phyloP scores from a whole-genome alignment of 2,797 vertebrate genomes.

The Chiroxiphia lanceolata region DNA sequence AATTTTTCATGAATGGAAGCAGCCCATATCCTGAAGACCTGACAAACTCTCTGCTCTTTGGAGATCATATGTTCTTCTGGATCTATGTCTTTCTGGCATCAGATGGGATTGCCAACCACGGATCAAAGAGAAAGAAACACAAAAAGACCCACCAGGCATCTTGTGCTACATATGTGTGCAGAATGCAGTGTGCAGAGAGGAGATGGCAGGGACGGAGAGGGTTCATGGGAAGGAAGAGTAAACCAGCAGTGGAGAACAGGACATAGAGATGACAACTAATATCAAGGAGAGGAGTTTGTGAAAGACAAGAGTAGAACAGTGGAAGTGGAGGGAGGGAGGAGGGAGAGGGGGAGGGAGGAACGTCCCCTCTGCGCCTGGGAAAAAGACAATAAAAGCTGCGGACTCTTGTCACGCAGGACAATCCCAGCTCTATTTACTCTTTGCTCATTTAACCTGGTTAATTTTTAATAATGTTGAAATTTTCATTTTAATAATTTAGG shows the following conservation, averaged over 20 bases:
- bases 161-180: conserved; percentile 24
- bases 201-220: neutral
- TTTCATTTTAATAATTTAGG: conserved; percentile 83
- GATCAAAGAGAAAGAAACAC: conserved; percentile 1
- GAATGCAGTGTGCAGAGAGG: neutral
- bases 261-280: neutral
- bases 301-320: conserved; percentile 1
- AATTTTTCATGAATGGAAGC: conserved; percentile 69
- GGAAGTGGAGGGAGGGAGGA: neutral
- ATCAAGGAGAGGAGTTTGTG: conserved; percentile 43
- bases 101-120: neutral
- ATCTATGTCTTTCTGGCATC: conserved; percentile 44
- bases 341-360: neutral
- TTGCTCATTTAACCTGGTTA: conserved; percentile 81
- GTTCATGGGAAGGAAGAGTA: neutral
- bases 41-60: conserved; percentile 56
- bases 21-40: conserved; percentile 54
- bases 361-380: neutral
- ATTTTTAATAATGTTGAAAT: conserved; percentile 85
- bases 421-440: conserved; percentile 76
- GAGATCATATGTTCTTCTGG: conserved; percentile 1
- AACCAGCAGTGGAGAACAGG: neutral
- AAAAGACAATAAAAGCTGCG: conserved; percentile 63
- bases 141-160: conserved; percentile 50
- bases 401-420: conserved; percentile 65